Evolutionary conservation across 2,888 invertebrate genomes (phyloP), one percentile per base, ranked within the genome.

Genomic region (Amblyjoppa proteus): DNA sequence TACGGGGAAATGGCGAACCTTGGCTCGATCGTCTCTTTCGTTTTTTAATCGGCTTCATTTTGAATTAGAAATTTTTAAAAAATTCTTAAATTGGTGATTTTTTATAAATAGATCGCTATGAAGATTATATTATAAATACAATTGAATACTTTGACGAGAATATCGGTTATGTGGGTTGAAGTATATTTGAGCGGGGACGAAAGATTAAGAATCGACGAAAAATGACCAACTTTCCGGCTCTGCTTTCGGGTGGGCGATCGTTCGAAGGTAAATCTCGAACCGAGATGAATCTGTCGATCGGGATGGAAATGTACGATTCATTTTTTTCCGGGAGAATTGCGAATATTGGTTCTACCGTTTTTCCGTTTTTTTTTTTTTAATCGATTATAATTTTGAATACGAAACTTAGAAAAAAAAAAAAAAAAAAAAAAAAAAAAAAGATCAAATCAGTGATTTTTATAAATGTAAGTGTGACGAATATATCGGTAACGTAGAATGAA

Each of bases 211-310:
- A 45, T 41, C 41, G 58, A 68, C 56, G 28, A 58, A 58, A 58
- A 28, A 49, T 20, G 69, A 28, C 38, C 41, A 68, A 56, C 53
- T 41, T 71, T 56, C 38, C 28, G 77, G 68, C 41, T 73, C 41
- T 20, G 51, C 68, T 78, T 49, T 78, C 75, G 81, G 64, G 75
- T 82, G 70, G 66, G 49, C 66, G 85, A 61, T 41, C 79, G 49
- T 82, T 75, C 79, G 71, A 79, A 77, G 75, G 41, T 68, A 69
- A 34, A 53, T 82, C 75, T 75, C 66, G 31, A 34, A 34, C 41
- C 28, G 68, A 61, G 81, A 74, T 64, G 38, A 41, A 84, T 81
- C 77, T 77, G 34, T 66, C 71, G 80, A 76, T 68, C 16, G 73
- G 73, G 64, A 56, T 78, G 56, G 20, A 74, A 78, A 58, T 70